Conservation (phyloP, 2,888 invertebrate genomes). For the Heteropelma amictum region DNA sequence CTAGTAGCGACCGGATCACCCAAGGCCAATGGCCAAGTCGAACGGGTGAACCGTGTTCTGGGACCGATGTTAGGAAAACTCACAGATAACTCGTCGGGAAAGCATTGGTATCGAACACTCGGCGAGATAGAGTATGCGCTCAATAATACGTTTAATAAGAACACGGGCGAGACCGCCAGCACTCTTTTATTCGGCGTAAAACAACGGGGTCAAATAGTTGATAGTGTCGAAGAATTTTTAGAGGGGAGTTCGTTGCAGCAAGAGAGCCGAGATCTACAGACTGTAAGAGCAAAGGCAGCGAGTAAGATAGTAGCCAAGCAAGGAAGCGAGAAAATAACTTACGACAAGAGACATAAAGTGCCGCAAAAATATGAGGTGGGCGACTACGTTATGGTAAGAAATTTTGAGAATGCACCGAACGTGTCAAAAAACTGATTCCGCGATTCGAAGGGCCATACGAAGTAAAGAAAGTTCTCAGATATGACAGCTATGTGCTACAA, state of each 20-base stretch:
- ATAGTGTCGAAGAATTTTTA: conserved; percentile 45
- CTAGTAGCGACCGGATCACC: conserved; percentile 62
- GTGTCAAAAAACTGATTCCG: not conserved
- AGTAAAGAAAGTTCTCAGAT: not conserved
- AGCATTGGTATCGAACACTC: conserved; percentile 54
- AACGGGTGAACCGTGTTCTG: conserved; percentile 58
- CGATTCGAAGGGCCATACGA: not conserved
- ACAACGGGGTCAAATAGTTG: conserved; percentile 61
- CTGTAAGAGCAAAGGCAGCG: not conserved
- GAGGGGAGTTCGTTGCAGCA: not conserved
- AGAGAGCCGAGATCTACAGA: conserved; percentile 5
- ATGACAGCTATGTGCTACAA: not conserved
- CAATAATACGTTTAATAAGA: conserved; percentile 60
- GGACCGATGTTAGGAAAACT: conserved; percentile 60
- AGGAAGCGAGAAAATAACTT: conserved; percentile 5
- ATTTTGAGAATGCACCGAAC: conserved; percentile 24
- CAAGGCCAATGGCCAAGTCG: conserved; percentile 66
- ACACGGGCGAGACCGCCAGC: conserved; percentile 64
- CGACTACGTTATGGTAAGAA: conserved; percentile 30
- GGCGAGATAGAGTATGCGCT: conserved; percentile 55
- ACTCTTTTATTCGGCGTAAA: conserved; percentile 64
- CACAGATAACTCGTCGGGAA: conserved; percentile 29
- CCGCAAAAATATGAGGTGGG: conserved; percentile 16
- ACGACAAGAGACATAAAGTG: conserved; percentile 21
- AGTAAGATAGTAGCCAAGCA: conserved; percentile 11